A percentile compares a stretch with the other conserved stretches of the same genome.
Evolutionary conservation across 1,140 invertebrate genomes (phyloP).

Genomic region (Zaprionus ghesquierei): DNA sequence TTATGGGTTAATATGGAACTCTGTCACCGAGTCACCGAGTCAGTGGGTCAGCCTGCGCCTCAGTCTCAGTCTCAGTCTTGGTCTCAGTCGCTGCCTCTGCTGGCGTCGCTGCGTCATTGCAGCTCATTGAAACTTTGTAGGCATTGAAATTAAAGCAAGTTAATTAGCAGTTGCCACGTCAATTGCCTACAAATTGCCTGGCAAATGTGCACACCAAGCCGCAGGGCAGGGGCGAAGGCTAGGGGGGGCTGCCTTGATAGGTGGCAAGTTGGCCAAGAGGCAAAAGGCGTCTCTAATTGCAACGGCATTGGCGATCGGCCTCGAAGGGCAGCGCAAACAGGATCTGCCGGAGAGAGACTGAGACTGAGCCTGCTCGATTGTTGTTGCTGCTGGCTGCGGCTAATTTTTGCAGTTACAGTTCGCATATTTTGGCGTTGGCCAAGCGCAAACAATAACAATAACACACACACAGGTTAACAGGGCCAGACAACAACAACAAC

Average conservation of each 20-base stretch:
- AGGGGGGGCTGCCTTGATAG: slow-evolving; percentile 11
- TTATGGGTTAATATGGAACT: slow-evolving; percentile 63
- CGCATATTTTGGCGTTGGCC: slow-evolving; percentile 67
- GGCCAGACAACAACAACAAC: slow-evolving; percentile 49
- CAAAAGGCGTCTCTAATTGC: slow-evolving; percentile 40
- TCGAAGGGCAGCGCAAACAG: neutral
- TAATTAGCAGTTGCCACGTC: slow-evolving; percentile 70
- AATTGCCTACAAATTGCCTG: slow-evolving; percentile 69
- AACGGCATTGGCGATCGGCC: neutral
- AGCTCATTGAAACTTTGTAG: slow-evolving; percentile 67
- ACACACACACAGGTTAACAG: slow-evolving; percentile 36
- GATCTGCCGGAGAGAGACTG: neutral
- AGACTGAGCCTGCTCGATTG: neutral
- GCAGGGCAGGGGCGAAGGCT: no score
- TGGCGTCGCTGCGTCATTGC: slow-evolving; percentile 13
- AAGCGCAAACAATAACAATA: slow-evolving; percentile 67
- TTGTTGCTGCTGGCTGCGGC: slow-evolving; percentile 24
- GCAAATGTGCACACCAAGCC: no score
- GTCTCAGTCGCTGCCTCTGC: neutral
- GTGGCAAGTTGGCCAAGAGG: neutral
- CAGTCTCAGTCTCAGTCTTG: neutral
- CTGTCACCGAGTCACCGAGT: slow-evolving; percentile 73
- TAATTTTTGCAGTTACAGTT: slow-evolving; percentile 68
- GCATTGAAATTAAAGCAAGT: slow-evolving; percentile 74
- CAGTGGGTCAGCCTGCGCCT: slow-evolving; percentile 20